A percentile compares a stretch with the other conserved stretches of the same genome.
Evolutionary conservation across 2,888 invertebrate genomes (phyloP).

Genomic region (Trachelus stipa): DNA sequence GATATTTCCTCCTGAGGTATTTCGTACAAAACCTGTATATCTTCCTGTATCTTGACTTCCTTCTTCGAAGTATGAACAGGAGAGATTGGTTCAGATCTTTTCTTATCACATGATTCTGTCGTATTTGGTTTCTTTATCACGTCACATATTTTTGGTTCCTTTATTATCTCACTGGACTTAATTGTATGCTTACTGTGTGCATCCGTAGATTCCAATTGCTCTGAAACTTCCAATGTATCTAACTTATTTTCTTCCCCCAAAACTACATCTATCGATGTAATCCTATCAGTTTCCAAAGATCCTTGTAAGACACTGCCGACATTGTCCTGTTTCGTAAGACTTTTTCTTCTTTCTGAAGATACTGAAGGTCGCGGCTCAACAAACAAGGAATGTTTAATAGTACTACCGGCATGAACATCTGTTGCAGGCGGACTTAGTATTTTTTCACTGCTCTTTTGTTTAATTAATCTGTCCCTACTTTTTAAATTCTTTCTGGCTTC

Average conservation of each 20-base stretch:
- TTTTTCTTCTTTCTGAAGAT: not conserved
- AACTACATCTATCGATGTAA: not conserved
- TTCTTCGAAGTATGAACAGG: conserved; percentile 27
- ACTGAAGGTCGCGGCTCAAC: not conserved
- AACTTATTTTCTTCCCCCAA: not conserved
- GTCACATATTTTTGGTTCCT: not conserved
- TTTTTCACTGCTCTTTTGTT: not conserved
- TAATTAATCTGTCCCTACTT: not conserved
- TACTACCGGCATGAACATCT: not conserved
- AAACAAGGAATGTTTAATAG: not conserved
- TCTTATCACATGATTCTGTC: conserved; percentile 1
- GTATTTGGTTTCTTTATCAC: not conserved
- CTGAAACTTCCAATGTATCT: not conserved
- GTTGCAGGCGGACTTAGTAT: not conserved
- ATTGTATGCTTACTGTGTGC: not conserved
- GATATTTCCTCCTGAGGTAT: conserved; percentile 34
- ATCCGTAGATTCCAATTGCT: not conserved
- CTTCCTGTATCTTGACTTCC: conserved; percentile 48
- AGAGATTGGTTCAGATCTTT: not conserved
- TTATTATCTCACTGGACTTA: not conserved
- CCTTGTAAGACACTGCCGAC: not conserved
- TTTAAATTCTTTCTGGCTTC: not conserved
- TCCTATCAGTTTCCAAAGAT: not conserved
- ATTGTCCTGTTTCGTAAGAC: not conserved
- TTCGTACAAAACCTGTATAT: conserved; percentile 43